Evolutionary conservation across 2,888 invertebrate species (phyloP).

Genomic region (Athripsodes cinereus): DNA sequence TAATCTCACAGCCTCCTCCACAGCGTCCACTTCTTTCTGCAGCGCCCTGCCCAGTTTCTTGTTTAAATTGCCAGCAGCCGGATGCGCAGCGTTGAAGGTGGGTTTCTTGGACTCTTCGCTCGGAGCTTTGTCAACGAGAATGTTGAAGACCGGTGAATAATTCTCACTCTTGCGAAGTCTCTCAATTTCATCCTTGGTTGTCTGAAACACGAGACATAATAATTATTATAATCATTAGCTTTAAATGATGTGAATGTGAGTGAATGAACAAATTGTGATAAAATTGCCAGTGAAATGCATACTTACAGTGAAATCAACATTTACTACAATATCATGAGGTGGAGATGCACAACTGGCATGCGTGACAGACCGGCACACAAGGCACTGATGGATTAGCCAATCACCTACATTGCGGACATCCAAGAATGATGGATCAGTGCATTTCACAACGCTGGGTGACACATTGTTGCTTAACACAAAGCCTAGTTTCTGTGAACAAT

Average conservation of each 20-base stretch:
- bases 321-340: slow-evolving; percentile 50
- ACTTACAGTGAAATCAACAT: slow-evolving; percentile 50
- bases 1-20: slow-evolving; percentile 69
- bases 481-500: slow-evolving; percentile 15
- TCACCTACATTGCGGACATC: slow-evolving; percentile 47
- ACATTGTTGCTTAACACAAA: slow-evolving; percentile 14
- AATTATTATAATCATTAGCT: too few species aligned
- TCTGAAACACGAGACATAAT: slow-evolving; percentile 48
- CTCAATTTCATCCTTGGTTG: slow-evolving; percentile 52
- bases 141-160: slow-evolving; percentile 66
- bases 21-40: slow-evolving; percentile 60
- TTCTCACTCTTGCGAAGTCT: slow-evolving; percentile 56
- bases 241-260: too few species aligned
- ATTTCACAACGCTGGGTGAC: not conserved
- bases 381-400: slow-evolving; percentile 57
- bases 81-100: slow-evolving; percentile 46
- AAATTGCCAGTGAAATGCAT: not conserved
- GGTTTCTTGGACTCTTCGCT: slow-evolving; percentile 48
- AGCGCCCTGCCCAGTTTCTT: slow-evolving; percentile 63
- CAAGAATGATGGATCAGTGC: slow-evolving; percentile 14
- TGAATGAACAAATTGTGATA: too few species aligned
- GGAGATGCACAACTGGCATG: slow-evolving; percentile 54
- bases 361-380: slow-evolving; percentile 57
- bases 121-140: slow-evolving; percentile 55
- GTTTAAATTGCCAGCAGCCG: slow-evolving; percentile 55